Base-by-base conservation (phyloP, 2,797 vertebrate species). In the Dipus sagitta region DNA sequence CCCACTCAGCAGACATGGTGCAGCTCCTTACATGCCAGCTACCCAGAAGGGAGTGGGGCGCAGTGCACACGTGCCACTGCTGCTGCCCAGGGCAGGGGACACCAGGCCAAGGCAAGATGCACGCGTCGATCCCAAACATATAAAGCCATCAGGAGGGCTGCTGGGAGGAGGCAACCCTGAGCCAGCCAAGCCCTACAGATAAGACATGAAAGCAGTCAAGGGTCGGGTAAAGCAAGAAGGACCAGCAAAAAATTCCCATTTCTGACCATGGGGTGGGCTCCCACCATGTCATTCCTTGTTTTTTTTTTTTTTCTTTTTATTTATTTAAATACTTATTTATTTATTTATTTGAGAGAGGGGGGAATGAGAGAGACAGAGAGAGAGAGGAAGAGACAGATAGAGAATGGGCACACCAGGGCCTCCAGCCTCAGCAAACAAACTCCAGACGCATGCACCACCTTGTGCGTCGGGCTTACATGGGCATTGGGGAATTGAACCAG, bases 221-320 rank as follows among this genome's bases (percentile, higher is more conserved):
- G 18, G 6, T 3, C 1, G 0, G 2, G 54, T 42, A 20, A 42
- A 11, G 26, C 17, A 4, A 0, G 32, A 74, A 3, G 58, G 23
- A 30, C n/a, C 6, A 21, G 68, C 7, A 26, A 42, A 62, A 32
- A 42, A 3, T 58, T 14, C 15, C 54, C 54, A 58, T 14, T 58
- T 58, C 54, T 17, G 17, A 17, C 54, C 54, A 58, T 58, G 3
- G 54, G 13, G 54, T 58, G 2, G 3, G 20, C 26, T 65, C 90
- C 70, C 20, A 15, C 90, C 6, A 1, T 24, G 23, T 23, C 86
- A 20, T 15, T 30, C 60, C 30, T 24, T 0, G 47, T 54, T 15
- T 62, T 38, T 38, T 3, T n/a, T n/a, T 47, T 47, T 47, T 47
- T 9, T 47, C 47, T 47, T 47, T 47, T 47, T 47, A 47, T 47